phyloP scores from a whole-genome alignment of 2,797 vertebrate species.

The Neosilurus hyrtlii region DNA sequence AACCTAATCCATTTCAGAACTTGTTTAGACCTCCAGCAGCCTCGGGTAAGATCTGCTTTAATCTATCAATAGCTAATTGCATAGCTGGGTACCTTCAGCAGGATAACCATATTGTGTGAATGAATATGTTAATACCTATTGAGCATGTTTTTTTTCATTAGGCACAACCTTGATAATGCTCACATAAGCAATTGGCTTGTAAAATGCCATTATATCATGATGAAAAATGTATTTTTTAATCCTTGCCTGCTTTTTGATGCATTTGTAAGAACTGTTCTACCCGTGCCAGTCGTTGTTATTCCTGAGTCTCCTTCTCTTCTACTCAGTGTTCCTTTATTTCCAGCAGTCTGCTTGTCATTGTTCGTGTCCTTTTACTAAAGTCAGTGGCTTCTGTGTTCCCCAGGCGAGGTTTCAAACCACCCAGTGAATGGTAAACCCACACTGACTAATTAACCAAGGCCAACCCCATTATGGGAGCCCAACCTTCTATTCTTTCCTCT shows the following conservation, averaged over 20 bases:
- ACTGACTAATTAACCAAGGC: conserved; percentile 44
- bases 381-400: conserved; percentile 32
- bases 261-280: conserved; percentile 17
- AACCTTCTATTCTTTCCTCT: conserved; percentile 2
- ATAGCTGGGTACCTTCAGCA: neutral
- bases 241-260: conserved; percentile 14
- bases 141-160: conserved; percentile 16
- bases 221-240: conserved; percentile 29
- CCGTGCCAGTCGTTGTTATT: conserved; percentile 26
- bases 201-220: conserved; percentile 38
- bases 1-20: neutral
- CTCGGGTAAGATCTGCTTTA: neutral
- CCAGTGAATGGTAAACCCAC: conserved; percentile 42
- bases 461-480: conserved; percentile 39
- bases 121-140: conserved; percentile 2
- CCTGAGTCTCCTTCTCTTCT: conserved; percentile 18
- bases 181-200: conserved; percentile 19
- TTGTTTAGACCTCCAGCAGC: neutral
- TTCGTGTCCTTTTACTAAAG: conserved; percentile 36
- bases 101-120: conserved; percentile 11
- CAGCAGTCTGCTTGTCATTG: conserved; percentile 31
- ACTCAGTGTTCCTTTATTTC: conserved; percentile 7
- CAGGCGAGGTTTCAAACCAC: conserved; percentile 25
- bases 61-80: conserved; percentile 1
- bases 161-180: neutral